A percentile compares a stretch with the other conserved stretches of the same genome.
These are phyloP conservation scores for Thinocorus orbignyianus DNA, from an alignment of 2,113 vertebrate species.

Conservation along the genomic window DNA sequence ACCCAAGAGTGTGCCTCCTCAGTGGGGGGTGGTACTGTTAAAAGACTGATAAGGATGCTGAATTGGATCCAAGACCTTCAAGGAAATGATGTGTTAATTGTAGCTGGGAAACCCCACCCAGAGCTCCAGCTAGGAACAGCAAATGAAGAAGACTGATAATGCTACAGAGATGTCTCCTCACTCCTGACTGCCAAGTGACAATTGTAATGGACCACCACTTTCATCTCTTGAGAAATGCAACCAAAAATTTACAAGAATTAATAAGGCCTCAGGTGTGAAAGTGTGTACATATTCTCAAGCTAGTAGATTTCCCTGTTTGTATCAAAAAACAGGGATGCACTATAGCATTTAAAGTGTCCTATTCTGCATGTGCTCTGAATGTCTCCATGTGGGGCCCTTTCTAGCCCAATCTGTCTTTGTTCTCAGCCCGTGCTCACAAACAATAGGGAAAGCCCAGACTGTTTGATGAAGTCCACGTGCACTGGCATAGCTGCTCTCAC, in stretches of 20 bases:
- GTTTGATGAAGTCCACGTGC: conserved; percentile 40
- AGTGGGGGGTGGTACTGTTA: background rate
- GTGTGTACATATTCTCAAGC: background rate
- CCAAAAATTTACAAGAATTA: background rate
- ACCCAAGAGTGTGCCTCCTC: background rate
- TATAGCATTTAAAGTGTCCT: background rate
- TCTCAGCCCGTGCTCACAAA: conserved; percentile 35
- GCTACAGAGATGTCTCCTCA: background rate
- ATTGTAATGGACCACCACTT: background rate
- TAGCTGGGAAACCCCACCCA: background rate
- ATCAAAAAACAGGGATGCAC: background rate
- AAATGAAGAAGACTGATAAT: background rate
- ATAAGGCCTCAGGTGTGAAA: background rate
- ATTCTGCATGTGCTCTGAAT: conserved; percentile 9
- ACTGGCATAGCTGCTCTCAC: background rate
- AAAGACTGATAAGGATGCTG: background rate
- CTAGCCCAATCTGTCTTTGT: conserved; percentile 65
- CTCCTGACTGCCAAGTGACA: background rate
- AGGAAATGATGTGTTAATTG: background rate
- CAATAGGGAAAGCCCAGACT: conserved; percentile 38
- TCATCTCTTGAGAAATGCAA: background rate
- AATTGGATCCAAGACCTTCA: background rate
- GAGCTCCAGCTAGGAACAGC: background rate
- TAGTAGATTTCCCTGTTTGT: background rate
- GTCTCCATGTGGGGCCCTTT: conserved; percentile 38